Base-by-base conservation (phyloP, 1,140 invertebrate genomes). In the Cryptotermes secundus region DNA sequence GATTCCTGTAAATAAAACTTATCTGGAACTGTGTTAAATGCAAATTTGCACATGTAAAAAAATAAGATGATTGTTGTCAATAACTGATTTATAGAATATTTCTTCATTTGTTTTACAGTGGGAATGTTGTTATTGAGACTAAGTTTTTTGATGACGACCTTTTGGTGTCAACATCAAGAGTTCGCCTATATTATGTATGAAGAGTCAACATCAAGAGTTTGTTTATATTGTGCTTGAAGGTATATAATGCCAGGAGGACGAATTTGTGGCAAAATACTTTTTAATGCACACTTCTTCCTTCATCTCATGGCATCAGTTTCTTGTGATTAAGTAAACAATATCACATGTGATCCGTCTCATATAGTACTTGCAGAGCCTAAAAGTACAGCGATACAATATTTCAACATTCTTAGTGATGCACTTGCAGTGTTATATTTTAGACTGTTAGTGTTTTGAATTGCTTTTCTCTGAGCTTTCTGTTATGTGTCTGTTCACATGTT, bases 51-150 rank as follows among this genome's bases (percentile, higher is more conserved):
- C 14, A 6, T 79, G 14, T 79, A 31, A 6, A 6, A 31, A 79
- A 79, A 31, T 79, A 79, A 79, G 34, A 34, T 79, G 4, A 38
- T 38, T 4, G 12, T 38, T 38, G 12, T 24, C 16, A 83, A n/a
- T 24, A 84, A 80, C n/a, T 81, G n/a, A 81, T 1, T 31, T 34
- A 19, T 81, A 45, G 53, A 85, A 35, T 84, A 12, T 80, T 24
- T 82, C 79, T 16, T 86, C 87, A 89, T 88, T 90, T 88, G 89
- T 85, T 90, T 94, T 95, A 86, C 92, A 99, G 97, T 92, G 99
- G 99, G 7, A 99, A 99, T 90, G 96, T 99, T 82, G 96, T 99
- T 12, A 99, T 99, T 87, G 98, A 99, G 92, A 99, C 99, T 22
- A 97, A 97, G 90, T 99, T 99, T 91, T 99, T 94, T 89, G 98